phyloP scores from a whole-genome alignment of 2,797 vertebrate species.

The Aplochiton taeniatus region DNA sequence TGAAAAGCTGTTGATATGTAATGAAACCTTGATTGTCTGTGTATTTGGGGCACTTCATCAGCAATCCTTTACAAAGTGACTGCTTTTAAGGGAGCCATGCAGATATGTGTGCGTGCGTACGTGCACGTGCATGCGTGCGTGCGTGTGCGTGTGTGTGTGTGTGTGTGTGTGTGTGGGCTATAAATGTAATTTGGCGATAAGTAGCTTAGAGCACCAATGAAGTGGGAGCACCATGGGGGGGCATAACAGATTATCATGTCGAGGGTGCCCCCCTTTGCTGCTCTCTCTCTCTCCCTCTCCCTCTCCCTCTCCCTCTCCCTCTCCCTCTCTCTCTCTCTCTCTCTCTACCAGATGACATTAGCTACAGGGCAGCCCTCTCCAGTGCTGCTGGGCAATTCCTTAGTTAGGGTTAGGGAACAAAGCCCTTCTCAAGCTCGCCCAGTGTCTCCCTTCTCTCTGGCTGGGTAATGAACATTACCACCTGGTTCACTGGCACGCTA shows the following conservation, averaged over 20 bases:
- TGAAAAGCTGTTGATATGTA: slow-evolving; percentile 51
- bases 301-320: slow-evolving; percentile 19
- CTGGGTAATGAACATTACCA: slow-evolving; percentile 78
- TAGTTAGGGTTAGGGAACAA: slow-evolving; percentile 62
- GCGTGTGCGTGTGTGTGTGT: slow-evolving; percentile 13
- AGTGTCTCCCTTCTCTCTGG: slow-evolving; percentile 39
- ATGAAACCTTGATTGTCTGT: slow-evolving; percentile 67
- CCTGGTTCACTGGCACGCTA: slow-evolving; percentile 71
- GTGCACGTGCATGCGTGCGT: background rate
- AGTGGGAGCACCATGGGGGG: slow-evolving; percentile 60
- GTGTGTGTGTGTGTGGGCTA: slow-evolving; percentile 48
- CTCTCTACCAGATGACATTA: slow-evolving; percentile 64
- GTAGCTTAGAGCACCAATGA: slow-evolving; percentile 64
- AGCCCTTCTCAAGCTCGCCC: slow-evolving; percentile 53
- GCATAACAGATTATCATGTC: slow-evolving; percentile 73
- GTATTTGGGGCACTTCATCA: slow-evolving; percentile 62
- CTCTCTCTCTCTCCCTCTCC: background rate
- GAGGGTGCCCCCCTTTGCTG: slow-evolving; percentile 38
- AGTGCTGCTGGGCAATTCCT: slow-evolving; percentile 62
- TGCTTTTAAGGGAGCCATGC: background rate
- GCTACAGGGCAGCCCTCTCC: slow-evolving; percentile 78
- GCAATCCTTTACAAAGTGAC: slow-evolving; percentile 25
- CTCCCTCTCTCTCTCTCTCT: slow-evolving; percentile 25
- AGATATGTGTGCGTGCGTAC: slow-evolving; percentile 14
- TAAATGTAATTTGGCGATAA: slow-evolving; percentile 77